Base-by-base conservation (phyloP, 2,797 vertebrate genomes). In the Triplophysa bombifrons region DNA sequence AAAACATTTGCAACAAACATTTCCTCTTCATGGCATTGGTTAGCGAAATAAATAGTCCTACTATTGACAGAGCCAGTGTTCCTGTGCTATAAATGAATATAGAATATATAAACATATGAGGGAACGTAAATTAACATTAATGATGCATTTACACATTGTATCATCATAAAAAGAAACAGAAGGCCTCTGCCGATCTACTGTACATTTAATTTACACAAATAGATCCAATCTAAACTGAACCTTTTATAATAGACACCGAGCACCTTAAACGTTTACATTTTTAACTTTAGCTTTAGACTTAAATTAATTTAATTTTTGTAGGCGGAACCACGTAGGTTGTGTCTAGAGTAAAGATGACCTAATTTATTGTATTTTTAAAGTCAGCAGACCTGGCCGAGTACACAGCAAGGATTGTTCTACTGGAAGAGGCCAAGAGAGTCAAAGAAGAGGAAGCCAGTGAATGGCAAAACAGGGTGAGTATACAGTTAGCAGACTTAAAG, bases 371-470 rank as follows among this genome's bases (percentile, higher is more conserved):
- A 17, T 74, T 22, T 71, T 4, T 74, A 17, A 60, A 99, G 98
- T 92, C 96, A 27, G 86, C 95, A 4, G 98, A 99, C 50, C 92
- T 99, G 34, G 95, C 95, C 0, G 97, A 98, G 84, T 99, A 96
- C 86, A 95, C 94, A 1, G 91, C 93, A 80, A 97, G 93, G 91
- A 96, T 99, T 22, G 82, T 92, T 0, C 83, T 94, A 27, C 93
- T 99, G 85, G 98, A 99, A 88, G 96, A 98, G 86, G 95, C 94
- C 4, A 94, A 94, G 89, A 92, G 85, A 83, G 85, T 85, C 71
- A 98, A 99, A 88, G 98, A 99, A 84, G 93, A 93, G 0, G 98
- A 99, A 84, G 97, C 95, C 1, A 94, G 96, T 71, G 89, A 95
- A 85, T 99, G 97, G 98, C 96, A 98, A 84, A 91, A 85, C 89